phyloP scores from a whole-genome alignment of 2,113 vertebrate species.

The Burhinus oedicnemus region DNA sequence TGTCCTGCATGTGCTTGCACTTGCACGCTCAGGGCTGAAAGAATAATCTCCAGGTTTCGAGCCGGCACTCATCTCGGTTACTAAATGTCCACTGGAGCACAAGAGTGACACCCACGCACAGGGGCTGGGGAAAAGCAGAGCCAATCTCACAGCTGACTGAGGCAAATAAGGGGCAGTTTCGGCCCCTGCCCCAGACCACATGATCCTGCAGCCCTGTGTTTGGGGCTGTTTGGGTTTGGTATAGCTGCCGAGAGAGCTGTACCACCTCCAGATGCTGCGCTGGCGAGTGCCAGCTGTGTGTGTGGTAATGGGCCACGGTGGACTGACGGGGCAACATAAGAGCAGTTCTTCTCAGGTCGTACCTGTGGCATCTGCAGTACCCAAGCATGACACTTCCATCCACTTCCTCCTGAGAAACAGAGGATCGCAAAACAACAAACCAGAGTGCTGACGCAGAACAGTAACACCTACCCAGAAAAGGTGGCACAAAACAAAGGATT shows the following conservation, averaged over 20 bases:
- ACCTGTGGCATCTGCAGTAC: neutral
- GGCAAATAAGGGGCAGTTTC: neutral
- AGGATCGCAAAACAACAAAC: neutral
- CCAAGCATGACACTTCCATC: neutral
- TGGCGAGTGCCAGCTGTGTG: accelerated
- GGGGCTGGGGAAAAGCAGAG: neutral
- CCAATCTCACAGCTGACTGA: neutral
- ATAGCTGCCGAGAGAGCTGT: neutral
- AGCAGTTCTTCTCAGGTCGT: neutral
- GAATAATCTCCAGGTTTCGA: accelerated
- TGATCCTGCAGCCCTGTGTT: neutral
- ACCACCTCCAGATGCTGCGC: neutral
- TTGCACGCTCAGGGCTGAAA: neutral
- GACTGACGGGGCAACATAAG: neutral
- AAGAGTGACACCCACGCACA: neutral
- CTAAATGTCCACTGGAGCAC: neutral
- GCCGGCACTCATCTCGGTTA: neutral
- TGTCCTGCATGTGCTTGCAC: neutral
- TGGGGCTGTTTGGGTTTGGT: too few relatives aligned
- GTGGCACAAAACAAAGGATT: neutral
- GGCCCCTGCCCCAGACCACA: neutral
- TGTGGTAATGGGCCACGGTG: accelerated
- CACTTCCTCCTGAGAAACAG: neutral
- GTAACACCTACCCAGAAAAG: neutral
- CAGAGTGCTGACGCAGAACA: neutral